A percentile compares a stretch with the other conserved stretches of the same genome.
phyloP scores from a whole-genome alignment of 2,113 vertebrate genomes.

The Tichodroma muraria region DNA sequence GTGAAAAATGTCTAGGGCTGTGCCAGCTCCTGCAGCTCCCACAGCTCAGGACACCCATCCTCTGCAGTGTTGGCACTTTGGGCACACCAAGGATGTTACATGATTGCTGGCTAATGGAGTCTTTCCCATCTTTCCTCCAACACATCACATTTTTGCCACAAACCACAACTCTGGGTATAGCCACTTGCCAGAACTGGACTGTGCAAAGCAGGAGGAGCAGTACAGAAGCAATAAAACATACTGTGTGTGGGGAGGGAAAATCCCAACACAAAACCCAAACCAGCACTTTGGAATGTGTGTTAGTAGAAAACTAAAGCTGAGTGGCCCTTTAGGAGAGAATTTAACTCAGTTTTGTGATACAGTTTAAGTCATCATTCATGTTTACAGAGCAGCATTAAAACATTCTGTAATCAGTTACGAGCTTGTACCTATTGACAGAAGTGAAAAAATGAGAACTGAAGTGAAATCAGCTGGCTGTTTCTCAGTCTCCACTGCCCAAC shows the following conservation, averaged over 20 bases:
- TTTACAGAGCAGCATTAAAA: constrained; percentile 14
- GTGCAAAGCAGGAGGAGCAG: background rate
- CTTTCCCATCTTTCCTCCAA: background rate
- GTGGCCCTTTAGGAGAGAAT: background rate
- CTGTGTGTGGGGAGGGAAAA: background rate
- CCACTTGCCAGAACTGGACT: background rate
- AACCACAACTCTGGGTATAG: background rate
- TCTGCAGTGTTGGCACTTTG: background rate
- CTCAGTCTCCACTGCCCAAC: background rate
- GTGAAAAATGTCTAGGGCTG: background rate
- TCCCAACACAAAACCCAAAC: background rate
- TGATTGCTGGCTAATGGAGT: background rate
- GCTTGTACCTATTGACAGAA: constrained; percentile 10
- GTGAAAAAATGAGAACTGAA: background rate
- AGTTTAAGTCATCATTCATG: background rate
- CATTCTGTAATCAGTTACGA: background rate
- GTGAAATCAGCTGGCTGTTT: constrained; percentile 39
- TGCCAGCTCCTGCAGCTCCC: background rate
- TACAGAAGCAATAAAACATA: background rate
- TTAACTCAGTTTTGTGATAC: background rate
- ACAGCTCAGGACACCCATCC: background rate
- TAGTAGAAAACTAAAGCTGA: background rate
- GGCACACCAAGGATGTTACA: accelerated
- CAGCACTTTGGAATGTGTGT: background rate
- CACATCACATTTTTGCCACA: background rate